Percentiles rank a stretch among this genome's conserved stretches.
These are phyloP conservation scores for Pseudopipra pipra DNA, from an alignment of 2,113 vertebrate species.

Conservation along the genomic window DNA sequence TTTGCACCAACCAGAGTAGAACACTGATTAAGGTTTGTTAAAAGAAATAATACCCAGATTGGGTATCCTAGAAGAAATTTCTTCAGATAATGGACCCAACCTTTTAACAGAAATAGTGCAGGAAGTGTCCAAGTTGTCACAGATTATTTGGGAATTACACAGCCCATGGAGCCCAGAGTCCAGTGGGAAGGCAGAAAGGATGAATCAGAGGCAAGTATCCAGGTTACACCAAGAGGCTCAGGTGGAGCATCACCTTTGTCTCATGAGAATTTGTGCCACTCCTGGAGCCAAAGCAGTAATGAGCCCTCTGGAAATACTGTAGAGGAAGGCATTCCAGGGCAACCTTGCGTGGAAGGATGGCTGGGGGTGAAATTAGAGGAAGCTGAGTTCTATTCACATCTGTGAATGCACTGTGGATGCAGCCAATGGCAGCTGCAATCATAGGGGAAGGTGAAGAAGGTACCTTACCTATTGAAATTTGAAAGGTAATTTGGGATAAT, in stretches of 20 bases:
- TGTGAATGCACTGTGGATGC: background rate
- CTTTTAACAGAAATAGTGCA: background rate
- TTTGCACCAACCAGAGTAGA: background rate
- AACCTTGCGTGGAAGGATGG: background rate
- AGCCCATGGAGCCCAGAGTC: background rate
- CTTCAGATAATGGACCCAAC: background rate
- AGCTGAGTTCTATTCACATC: background rate
- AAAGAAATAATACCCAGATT: background rate
- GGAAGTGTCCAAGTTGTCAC: background rate
- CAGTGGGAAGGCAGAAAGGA: accelerated
- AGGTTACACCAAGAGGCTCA: accelerated
- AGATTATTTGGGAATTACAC: background rate
- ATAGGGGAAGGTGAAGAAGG: background rate
- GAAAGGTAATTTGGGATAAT: background rate
- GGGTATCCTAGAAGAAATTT: background rate
- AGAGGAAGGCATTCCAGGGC: background rate
- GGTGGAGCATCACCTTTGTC: background rate
- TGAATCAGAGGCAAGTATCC: background rate
- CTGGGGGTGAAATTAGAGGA: background rate
- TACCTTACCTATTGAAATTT: background rate
- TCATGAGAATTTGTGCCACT: background rate
- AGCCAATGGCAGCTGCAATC: background rate
- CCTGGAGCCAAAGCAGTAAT: accelerated
- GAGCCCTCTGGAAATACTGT: accelerated
- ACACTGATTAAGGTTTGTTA: background rate